A percentile compares a stretch with the other conserved stretches of the same genome.
phyloP scores from a whole-genome alignment of 2,888 invertebrate species.

The Volucella bombylans region DNA sequence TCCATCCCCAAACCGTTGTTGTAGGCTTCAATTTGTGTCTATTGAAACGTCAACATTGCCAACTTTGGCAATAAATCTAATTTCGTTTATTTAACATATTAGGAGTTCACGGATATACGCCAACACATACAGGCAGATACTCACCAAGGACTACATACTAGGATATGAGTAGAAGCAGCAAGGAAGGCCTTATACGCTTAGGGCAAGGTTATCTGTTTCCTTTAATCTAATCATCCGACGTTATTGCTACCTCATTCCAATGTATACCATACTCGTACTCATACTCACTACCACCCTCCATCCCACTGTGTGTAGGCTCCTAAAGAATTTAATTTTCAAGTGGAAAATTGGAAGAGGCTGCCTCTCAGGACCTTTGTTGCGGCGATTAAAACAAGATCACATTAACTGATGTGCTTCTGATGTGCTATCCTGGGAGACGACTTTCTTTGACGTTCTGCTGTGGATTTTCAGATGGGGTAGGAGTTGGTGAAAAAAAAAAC shows the following conservation, averaged over 20 bases:
- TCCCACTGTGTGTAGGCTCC: background rate
- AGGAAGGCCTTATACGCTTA: background rate
- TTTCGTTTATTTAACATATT: slow-evolving; percentile 72
- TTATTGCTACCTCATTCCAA: slow-evolving; percentile 36
- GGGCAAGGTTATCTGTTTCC: slow-evolving; percentile 53
- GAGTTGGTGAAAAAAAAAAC: background rate
- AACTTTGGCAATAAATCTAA: slow-evolving; percentile 63
- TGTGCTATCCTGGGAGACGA: slow-evolving; percentile 14
- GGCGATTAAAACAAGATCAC: slow-evolving; percentile 64
- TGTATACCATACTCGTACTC: no score
- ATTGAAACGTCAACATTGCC: slow-evolving; percentile 45
- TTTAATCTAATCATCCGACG: slow-evolving; percentile 63
- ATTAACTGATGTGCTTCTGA: slow-evolving; percentile 45
- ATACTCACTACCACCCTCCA: no score
- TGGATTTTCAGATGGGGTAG: background rate
- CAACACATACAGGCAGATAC: background rate
- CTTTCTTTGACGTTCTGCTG: slow-evolving; percentile 11
- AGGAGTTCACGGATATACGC: slow-evolving; percentile 62
- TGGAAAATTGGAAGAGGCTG: slow-evolving; percentile 50
- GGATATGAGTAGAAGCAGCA: background rate
- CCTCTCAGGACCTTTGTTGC: slow-evolving; percentile 50
- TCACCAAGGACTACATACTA: slow-evolving; percentile 18
- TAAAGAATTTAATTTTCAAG: slow-evolving; percentile 53
- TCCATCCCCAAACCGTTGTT: background rate
- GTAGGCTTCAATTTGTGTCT: slow-evolving; percentile 18